These are phyloP conservation scores for Actias luna DNA, from an alignment of 2,888 invertebrate species.

Conservation along the genomic window DNA sequence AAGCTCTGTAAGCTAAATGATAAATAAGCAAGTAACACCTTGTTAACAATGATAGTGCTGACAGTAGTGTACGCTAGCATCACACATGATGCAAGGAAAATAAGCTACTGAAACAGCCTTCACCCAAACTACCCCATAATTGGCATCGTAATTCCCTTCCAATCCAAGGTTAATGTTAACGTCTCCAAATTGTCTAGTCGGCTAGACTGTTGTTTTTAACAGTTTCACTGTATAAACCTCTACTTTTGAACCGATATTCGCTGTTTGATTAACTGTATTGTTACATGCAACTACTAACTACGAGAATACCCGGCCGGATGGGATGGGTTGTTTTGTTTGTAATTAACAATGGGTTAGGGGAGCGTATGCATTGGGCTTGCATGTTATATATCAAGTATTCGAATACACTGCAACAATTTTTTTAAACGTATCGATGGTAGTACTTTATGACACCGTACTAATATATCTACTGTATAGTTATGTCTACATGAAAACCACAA, in stretches of 20 bases:
- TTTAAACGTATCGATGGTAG: background rate
- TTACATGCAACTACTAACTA: background rate
- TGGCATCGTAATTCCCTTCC: background rate
- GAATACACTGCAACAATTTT: background rate
- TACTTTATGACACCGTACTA: background rate
- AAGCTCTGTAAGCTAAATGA: background rate
- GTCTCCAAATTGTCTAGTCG: background rate
- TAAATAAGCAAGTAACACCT: background rate
- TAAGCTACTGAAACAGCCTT: background rate
- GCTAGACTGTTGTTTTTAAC: background rate
- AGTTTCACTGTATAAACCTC: background rate
- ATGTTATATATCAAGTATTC: background rate
- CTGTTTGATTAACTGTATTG: background rate
- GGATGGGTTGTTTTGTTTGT: conserved; percentile 32
- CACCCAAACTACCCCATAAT: background rate
- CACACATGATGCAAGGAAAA: background rate
- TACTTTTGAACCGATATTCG: background rate
- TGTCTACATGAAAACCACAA: background rate
- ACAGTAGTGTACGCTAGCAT: background rate
- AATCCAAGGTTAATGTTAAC: background rate
- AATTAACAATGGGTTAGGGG: conserved; percentile 29
- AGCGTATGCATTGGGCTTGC: conserved; percentile 12
- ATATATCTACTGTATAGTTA: background rate
- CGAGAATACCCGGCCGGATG: conserved; percentile 30
- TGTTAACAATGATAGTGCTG: background rate